These are phyloP conservation scores for Desmodus rotundus DNA, from an alignment of 2,113 vertebrate species.

Conservation along the genomic window DNA sequence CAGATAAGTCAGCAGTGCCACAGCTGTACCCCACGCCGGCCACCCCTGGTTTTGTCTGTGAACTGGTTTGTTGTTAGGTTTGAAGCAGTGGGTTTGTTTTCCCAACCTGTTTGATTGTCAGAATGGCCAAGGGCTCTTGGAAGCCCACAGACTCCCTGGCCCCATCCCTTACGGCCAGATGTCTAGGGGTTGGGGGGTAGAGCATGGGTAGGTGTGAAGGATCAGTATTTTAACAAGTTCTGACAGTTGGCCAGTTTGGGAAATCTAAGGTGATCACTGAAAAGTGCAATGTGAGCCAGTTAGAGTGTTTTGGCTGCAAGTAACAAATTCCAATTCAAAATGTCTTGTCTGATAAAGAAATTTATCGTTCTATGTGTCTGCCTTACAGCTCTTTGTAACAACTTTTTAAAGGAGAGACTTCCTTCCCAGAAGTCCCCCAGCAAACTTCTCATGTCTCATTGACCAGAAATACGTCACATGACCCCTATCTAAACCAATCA, in stretches of 20 bases:
- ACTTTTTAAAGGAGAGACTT: not conserved
- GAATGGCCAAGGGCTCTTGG: not conserved
- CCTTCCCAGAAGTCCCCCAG: not conserved
- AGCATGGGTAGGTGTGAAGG: fast-evolving
- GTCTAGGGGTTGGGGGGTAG: not conserved
- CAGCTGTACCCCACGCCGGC: not conserved
- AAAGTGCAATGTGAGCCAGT: not conserved
- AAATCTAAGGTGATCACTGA: not conserved
- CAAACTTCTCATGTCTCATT: not conserved
- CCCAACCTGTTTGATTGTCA: not conserved
- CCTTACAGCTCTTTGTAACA: not conserved
- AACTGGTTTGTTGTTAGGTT: not conserved
- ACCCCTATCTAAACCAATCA: not conserved
- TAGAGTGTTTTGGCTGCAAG: not conserved
- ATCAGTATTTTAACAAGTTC: not conserved
- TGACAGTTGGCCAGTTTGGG: not conserved
- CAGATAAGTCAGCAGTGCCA: not conserved
- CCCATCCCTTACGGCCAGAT: not conserved
- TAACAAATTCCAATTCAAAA: not conserved
- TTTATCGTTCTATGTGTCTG: not conserved
- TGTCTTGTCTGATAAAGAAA: not conserved
- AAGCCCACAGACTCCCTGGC: not conserved
- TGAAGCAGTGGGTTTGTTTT: not conserved
- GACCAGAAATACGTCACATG: not conserved
- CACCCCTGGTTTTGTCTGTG: not conserved